Conservation (phyloP, 2,888 invertebrate species). For the Troides oblongomaculatus region DNA sequence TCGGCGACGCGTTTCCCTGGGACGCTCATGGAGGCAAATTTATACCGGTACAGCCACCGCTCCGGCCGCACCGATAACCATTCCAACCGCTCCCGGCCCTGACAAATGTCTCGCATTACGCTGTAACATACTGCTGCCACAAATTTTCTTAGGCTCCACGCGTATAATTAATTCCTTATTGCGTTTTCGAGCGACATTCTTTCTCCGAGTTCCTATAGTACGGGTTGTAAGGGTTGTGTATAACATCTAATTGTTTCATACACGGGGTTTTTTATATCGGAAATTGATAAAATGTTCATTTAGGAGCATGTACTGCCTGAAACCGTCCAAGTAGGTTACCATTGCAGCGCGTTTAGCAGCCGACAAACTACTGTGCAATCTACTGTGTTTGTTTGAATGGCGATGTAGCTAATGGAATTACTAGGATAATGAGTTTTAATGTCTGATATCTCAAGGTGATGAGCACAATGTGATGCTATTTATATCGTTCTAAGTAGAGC, state of each 20-base stretch:
- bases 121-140: constrained; percentile 29
- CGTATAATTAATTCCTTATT: constrained; percentile 32
- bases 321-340: too few species aligned
- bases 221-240: background rate
- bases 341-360: too few species aligned
- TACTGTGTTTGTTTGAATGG: too few species aligned
- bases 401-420: too few species aligned
- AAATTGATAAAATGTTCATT: too few species aligned
- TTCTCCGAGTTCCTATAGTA: constrained; percentile 6
- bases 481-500: too few species aligned
- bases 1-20: constrained; percentile 19
- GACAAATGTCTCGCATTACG: constrained; percentile 47
- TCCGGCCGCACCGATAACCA: constrained; percentile 29
- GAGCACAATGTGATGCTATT: too few species aligned
- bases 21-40: constrained; percentile 23
- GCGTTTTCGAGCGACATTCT: constrained; percentile 23
- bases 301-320: too few species aligned
- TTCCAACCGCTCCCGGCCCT: constrained; percentile 30
- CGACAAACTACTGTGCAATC: too few species aligned
- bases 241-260: background rate
- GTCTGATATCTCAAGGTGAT: too few species aligned
- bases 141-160: constrained; percentile 26
- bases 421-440: too few species aligned
- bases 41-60: constrained; percentile 27
- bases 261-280: background rate